Base-by-base conservation (phyloP, 1,140 invertebrate genomes). In the Phenacoccus solenopsis region DNA sequence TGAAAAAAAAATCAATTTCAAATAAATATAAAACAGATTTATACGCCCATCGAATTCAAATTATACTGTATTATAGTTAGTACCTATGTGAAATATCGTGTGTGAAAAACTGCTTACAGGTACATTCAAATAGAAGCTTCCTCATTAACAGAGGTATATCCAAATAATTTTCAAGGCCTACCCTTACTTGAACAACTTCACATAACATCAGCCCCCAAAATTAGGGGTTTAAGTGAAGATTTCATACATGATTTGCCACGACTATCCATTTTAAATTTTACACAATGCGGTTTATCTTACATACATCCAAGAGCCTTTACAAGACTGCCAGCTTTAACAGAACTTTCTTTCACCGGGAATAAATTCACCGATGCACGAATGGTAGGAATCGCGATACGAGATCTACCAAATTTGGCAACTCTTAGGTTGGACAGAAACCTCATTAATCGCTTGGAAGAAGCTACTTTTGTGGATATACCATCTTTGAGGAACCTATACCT, bases 381-480 rank as follows among this genome's bases (percentile, higher is more conserved):
- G 84, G 82, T 93, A 7, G 90, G 91, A 1, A 82, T 88, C 71
- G 87, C 88, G 21, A 82, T 86, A 1, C 82, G 88, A 77, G 90
- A 92, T 75, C 79, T 93, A 20, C 85, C 87, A 16, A 82, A 83
- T 38, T 77, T 94, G 1, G 83, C 88, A 68, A 82, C 83, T 16
- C 77, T 94, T 21, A 83, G 86, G 71, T 75, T 93, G 2, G 87
- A 88, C 75, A 76, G 82, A 38, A 93, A 93, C 75, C 78, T 82
- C 27, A 87, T 93, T 9, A 84, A 84, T 59, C 82, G 83, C 71
- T 78, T 94, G 0, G 82, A 81, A 30, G 90, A 91, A 78, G 88
- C 85, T 0, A 86, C 88, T 0, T 93, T 94, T 77, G 87, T 90
- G 0, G 90, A 93, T 78, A 79, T 92, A 67, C 84, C 87, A 0